phyloP scores from a whole-genome alignment of 2,888 invertebrate genomes.

The Notocelia uddmanniana region DNA sequence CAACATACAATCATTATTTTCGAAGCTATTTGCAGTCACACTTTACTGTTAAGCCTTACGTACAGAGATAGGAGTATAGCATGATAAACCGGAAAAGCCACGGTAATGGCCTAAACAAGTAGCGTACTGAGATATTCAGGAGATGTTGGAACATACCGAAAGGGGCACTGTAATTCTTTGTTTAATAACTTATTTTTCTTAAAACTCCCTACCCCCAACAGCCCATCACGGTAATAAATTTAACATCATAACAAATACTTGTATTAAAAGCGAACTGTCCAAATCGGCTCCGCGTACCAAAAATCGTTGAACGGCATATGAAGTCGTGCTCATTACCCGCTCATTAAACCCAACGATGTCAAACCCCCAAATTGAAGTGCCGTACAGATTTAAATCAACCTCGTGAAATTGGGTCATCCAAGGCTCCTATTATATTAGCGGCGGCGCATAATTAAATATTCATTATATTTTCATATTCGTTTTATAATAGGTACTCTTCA shows the following conservation, averaged over 20 bases:
- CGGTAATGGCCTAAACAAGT: too few relatives aligned
- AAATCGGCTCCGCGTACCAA: neutral
- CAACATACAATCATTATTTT: too few relatives aligned
- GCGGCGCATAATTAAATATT: conserved; percentile 33
- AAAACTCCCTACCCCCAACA: too few relatives aligned
- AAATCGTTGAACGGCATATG: neutral
- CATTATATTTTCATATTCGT: conserved; percentile 28
- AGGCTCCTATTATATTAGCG: conserved; percentile 15
- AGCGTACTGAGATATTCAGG: too few relatives aligned
- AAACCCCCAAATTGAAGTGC: conserved; percentile 7
- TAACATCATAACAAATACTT: neutral
- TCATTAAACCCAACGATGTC: conserved; percentile 18
- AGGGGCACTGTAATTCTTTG: too few relatives aligned
- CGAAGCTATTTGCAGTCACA: too few relatives aligned
- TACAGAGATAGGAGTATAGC: too few relatives aligned
- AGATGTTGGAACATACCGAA: too few relatives aligned
- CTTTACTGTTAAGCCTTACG: too few relatives aligned
- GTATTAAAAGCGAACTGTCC: neutral
- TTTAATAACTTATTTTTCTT: too few relatives aligned
- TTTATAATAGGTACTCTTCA: conserved; percentile 18
- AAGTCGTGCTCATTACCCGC: conserved; percentile 6
- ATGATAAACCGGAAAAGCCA: too few relatives aligned
- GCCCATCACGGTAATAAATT: too few relatives aligned
- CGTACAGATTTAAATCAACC: conserved; percentile 25
- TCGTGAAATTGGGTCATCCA: conserved; percentile 17